Base-by-base conservation (phyloP, 1,140 invertebrate genomes). In the Onthophagus taurus region DNA sequence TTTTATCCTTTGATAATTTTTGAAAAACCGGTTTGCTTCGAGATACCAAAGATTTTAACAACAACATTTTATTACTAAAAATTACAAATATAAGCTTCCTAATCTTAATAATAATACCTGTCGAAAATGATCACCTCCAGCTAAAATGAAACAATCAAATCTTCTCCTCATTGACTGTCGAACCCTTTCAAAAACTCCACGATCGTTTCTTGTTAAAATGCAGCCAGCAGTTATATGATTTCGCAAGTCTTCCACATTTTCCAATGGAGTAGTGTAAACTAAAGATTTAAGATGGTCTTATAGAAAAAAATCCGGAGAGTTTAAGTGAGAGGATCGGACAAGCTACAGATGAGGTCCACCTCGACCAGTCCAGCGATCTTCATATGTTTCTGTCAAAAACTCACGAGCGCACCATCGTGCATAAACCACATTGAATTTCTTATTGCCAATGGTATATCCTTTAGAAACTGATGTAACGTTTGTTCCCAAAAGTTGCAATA, bases 251-350 rank as follows among this genome's bases (percentile, higher is more conserved):
- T 33, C 31, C 13, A 13, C 31, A 33, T 33, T 33, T 33, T 33
- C 21, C 31, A 20, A n/a, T 44, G 16, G n/a, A 36, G 31, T 44
- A 29, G 7, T 31, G 31, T 63, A 62, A 9, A 60, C 52, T 30
- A 8, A 24, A 9, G n/a, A 19, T 31, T 51, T 58, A 1, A 55
- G 30, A 41, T 52, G 55, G 17, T 42, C 60, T 54, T 48, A 55
- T 8, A 58, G 43, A 34, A 51, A 60, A 44, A 55, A 61, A 44
- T 63, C 61, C 23, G 50, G 29, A 29, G 45, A 35, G 21, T 46
- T 59, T 31, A 64, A 42, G 49, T 64, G 58, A 7, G 59, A 55
- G 29, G 51, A 59, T 17, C 50, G 34, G 39, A 58, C 36, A 30
- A 49, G 59, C 54, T 58, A 59, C 24, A 11, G 8, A 34, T 58